Evolutionary conservation across 2,888 invertebrate genomes (phyloP), one percentile per base, ranked within the genome.

Genomic region (Macrosiphum euphorbiae): DNA sequence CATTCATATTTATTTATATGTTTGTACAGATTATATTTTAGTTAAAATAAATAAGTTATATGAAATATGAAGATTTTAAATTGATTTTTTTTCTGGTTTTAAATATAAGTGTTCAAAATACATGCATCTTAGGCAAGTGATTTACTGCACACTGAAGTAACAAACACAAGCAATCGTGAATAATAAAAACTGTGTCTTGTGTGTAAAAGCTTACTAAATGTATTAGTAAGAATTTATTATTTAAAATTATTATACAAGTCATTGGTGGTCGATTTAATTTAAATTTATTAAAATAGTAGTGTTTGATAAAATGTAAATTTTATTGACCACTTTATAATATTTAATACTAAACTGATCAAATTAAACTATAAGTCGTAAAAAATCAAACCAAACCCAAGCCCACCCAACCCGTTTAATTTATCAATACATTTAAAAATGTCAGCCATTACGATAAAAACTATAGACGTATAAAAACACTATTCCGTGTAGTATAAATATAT

Each of bases 351-450:
- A 87, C n/a, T 52, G 28, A 55, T 88, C 88, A 92, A 92, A 92
- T 67, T 50, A n/a, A 87, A 47, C 92, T 88, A 86, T 67, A 88
- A 28, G 88, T 88, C 92, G 88, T 92, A 88, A 92, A 78, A 92
- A 78, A 67, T 92, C 58, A 41, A 87, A 92, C 86, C 58, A 61
- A 92, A 87, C 41, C 92, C 52, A 52, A 88, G 92, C 92, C 92
- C 92, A 92, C 92, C 92, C 92, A 92, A 92, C 92, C 67, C 10
- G 92, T 92, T 92, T 92, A 28, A 78, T 88, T 88, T 67, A 78
- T 88, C 28, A 52, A 67, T 61, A 87, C 61, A 50, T 92, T 92
- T 61, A 61, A 52, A 92, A 88, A 88, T 88, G 88, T 92, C 41
- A 88, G 52, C 41, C n/a, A 78, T 88, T 88, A 88, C 50, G 50